Percentiles rank a stretch among this genome's conserved stretches.
Conservation (phyloP, 2,888 invertebrate species). For the Torymus aiolomorphi region DNA sequence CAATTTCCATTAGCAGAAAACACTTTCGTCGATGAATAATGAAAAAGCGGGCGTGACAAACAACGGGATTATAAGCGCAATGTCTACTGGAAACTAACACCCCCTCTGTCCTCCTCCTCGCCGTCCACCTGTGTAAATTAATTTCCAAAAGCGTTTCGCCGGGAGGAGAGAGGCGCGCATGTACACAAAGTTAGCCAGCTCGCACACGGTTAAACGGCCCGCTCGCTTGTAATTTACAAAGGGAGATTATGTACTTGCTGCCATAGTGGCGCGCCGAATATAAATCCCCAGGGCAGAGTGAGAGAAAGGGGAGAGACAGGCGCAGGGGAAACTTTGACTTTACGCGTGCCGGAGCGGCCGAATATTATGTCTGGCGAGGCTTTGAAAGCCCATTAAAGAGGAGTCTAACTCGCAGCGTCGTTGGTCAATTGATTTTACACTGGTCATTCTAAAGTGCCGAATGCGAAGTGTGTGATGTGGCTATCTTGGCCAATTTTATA, state of each 20-base stretch:
- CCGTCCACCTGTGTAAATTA: conserved; percentile 1
- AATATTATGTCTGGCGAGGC: conserved; percentile 11
- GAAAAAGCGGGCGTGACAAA: conserved; percentile 2
- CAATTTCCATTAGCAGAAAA: too few species aligned
- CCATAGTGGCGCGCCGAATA: background rate
- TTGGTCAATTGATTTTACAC: conserved; percentile 20
- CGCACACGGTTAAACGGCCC: background rate
- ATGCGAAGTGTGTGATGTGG: too few species aligned
- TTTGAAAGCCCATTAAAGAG: conserved; percentile 15
- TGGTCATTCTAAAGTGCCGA: too few species aligned
- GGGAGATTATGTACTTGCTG: conserved; percentile 27
- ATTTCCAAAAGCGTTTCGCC: conserved; percentile 16
- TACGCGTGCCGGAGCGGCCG: background rate
- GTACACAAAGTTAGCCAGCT: background rate
- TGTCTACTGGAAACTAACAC: conserved; percentile 6
- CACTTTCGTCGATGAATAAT: conserved; percentile 21
- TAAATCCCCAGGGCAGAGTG: conserved; percentile 9
- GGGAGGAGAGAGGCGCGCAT: background rate
- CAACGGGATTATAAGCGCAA: conserved; percentile 25
- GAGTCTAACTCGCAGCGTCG: background rate
- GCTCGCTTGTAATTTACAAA: conserved; percentile 36
- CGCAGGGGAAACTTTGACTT: conserved; percentile 31
- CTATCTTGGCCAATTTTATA: too few species aligned
- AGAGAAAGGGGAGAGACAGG: background rate
- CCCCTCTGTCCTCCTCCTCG: background rate